Evolutionary conservation across 2,113 vertebrate species (phyloP).

Genomic region (Tamias sibiricus): DNA sequence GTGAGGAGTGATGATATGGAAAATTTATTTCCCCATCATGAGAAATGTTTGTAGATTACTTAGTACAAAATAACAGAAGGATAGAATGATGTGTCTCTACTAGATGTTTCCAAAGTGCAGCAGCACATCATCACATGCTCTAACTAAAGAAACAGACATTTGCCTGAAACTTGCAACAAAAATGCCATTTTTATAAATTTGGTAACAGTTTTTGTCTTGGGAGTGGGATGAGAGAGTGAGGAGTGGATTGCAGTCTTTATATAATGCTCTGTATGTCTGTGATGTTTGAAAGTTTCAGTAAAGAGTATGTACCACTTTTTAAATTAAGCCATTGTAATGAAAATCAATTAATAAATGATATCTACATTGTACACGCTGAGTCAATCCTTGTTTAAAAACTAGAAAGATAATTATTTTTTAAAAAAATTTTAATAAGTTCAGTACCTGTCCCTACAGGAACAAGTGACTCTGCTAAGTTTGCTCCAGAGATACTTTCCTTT

Average conservation of each 20-base stretch:
- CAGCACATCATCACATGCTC: not conserved
- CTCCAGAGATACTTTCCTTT: constrained; percentile 56
- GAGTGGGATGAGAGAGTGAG: not conserved
- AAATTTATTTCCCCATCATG: constrained; percentile 26
- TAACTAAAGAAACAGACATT: constrained; percentile 39
- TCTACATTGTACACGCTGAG: not conserved
- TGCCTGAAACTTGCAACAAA: constrained; percentile 36
- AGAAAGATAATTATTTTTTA: not conserved
- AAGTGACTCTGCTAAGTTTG: constrained; percentile 65
- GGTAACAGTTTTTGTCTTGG: constrained; percentile 42
- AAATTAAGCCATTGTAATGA: constrained; percentile 26
- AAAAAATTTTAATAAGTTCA: constrained; percentile 17
- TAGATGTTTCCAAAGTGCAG: constrained; percentile 31
- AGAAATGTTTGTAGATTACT: constrained; percentile 21
- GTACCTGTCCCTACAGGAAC: constrained; percentile 1
- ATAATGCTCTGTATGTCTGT: not conserved
- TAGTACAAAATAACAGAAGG: not conserved
- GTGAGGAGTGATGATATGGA: not conserved
- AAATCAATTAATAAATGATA: not conserved
- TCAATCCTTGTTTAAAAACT: constrained; percentile 6
- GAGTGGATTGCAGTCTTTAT: not conserved
- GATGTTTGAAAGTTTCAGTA: not conserved
- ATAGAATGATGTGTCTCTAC: not conserved
- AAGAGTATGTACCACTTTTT: not conserved
- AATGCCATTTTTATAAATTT: constrained; percentile 63